phyloP scores from a whole-genome alignment of 1,140 invertebrate genomes.

The Tigriopus japonicus region DNA sequence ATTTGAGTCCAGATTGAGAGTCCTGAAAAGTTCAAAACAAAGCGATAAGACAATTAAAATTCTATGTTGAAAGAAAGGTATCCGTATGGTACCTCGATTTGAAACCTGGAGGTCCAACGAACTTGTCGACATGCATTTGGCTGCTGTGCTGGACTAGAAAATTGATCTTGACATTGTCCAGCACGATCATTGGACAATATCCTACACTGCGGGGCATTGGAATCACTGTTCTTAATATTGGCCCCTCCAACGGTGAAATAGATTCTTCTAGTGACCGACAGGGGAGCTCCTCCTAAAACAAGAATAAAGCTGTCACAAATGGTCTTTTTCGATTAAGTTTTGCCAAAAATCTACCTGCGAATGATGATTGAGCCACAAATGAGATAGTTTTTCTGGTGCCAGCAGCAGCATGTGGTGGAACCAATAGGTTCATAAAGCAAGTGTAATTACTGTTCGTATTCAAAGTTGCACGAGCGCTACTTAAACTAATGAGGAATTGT shows the following conservation, averaged over 20 bases:
- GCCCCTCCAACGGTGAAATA: not conserved
- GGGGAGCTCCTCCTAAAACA: not conserved
- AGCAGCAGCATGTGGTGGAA: too few relatives aligned
- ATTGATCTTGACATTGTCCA: not conserved
- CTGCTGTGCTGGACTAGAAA: not conserved
- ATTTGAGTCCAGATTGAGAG: not conserved
- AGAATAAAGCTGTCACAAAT: not conserved
- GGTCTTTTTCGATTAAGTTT: not conserved
- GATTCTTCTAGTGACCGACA: not conserved
- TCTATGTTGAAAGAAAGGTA: not conserved
- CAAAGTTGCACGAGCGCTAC: not conserved
- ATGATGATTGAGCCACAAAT: not conserved
- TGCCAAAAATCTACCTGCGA: not conserved
- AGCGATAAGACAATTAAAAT: not conserved
- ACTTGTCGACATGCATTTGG: not conserved
- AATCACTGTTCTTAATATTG: not conserved
- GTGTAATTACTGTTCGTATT: not conserved
- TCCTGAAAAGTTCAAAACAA: not conserved
- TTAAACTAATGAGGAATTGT: not conserved
- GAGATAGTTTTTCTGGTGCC: not conserved
- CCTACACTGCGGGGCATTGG: not conserved
- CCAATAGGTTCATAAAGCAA: too few relatives aligned
- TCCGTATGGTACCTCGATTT: not conserved
- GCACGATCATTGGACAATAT: not conserved
- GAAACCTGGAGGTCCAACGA: not conserved